Evolutionary conservation across 2,797 vertebrate genomes (phyloP).

Genomic region (Heterohyrax brucei): DNA sequence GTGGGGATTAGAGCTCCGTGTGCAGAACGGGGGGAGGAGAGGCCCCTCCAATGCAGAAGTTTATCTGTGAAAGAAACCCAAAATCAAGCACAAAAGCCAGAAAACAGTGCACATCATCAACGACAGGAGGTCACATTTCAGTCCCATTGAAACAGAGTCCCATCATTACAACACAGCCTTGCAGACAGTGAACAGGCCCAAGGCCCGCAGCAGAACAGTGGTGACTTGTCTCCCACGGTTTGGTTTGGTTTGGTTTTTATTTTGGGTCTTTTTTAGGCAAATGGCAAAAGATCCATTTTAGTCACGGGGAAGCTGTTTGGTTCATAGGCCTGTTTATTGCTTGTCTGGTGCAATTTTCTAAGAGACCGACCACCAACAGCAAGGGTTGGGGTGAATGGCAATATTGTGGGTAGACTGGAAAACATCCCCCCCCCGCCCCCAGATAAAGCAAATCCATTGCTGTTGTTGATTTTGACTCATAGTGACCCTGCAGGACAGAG

Average conservation of each 20-base stretch:
- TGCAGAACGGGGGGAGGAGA: conserved; percentile 80
- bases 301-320: not conserved
- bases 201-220: conserved; percentile 64
- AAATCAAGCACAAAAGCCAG: conserved; percentile 23
- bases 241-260: conserved; percentile 57
- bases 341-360: conserved; percentile 4
- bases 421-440: no score
- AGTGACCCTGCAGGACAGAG: no score
- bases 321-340: conserved; percentile 36
- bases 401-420: not conserved
- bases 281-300: conserved; percentile 42
- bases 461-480: no score
- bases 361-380: not conserved
- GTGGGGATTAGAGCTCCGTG: conserved; percentile 85
- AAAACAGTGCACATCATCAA: not conserved
- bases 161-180: conserved; percentile 86
- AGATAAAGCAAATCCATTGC: no score
- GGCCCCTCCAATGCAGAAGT: conserved; percentile 76
- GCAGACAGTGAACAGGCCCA: conserved; percentile 83
- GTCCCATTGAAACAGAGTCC: conserved; percentile 82
- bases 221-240: conserved; percentile 64
- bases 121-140: conserved; percentile 70
- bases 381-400: conserved; percentile 14
- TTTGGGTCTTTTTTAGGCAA: conserved; percentile 61
- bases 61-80: conserved; percentile 79